A percentile compares a stretch with the other conserved stretches of the same genome.
Evolutionary conservation across 1,140 invertebrate species (phyloP).

Genomic region (Adoxophyes honmai): DNA sequence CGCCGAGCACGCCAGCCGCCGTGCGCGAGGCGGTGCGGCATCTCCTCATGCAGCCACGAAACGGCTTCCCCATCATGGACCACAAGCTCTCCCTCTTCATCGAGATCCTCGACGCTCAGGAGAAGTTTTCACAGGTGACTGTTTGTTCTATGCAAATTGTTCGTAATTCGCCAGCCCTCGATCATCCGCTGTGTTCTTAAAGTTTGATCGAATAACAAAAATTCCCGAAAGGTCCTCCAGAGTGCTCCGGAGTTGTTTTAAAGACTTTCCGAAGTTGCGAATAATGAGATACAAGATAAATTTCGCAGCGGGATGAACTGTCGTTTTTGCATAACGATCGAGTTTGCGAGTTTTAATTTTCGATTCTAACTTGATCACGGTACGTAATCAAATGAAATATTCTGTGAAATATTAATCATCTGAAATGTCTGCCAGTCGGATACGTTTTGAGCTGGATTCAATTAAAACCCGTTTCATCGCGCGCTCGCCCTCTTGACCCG

Average conservation of each 20-base stretch:
- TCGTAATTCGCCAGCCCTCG: not conserved
- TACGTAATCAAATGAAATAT: not conserved
- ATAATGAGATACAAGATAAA: constrained; percentile 11
- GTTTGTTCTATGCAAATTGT: not conserved
- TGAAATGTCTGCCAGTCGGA: not conserved
- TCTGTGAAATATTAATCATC: constrained; percentile 20
- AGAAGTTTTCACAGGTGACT: constrained; percentile 86
- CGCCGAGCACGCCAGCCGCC: constrained; percentile 77
- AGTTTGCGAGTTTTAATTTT: constrained; percentile 7
- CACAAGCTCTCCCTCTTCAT: constrained; percentile 87
- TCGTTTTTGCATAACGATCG: constrained; percentile 10
- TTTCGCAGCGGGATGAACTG: not conserved
- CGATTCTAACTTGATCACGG: not conserved
- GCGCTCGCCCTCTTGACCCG: constrained; percentile 43
- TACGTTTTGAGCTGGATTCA: constrained; percentile 27
- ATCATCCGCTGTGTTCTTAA: constrained; percentile 2
- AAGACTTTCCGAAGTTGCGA: not conserved
- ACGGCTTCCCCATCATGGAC: constrained; percentile 85
- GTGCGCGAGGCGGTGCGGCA: constrained; percentile 82
- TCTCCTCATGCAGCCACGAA: constrained; percentile 81
- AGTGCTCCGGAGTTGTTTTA: not conserved
- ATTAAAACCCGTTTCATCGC: constrained; percentile 39
- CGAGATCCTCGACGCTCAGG: constrained; percentile 88
- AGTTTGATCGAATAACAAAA: constrained; percentile 6
- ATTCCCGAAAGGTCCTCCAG: not conserved